phyloP scores from a whole-genome alignment of 2,797 vertebrate species.

The Cossypha heuglini region DNA sequence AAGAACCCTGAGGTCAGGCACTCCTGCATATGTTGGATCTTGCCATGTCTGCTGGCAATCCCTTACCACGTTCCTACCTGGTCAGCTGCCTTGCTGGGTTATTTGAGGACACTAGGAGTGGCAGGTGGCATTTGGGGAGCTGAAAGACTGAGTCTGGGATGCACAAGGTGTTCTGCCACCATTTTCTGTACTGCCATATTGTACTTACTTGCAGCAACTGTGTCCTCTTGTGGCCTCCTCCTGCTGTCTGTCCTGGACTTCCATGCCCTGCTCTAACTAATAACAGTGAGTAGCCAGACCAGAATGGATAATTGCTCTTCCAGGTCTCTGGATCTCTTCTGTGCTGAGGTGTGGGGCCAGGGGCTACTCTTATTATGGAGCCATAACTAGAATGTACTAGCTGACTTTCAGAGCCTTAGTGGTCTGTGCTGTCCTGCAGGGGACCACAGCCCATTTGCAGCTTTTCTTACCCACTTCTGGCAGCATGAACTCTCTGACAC shows the following conservation, averaged over 20 bases:
- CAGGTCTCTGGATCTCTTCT: neutral
- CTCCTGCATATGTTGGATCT: neutral
- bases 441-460: neutral
- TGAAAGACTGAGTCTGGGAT: neutral
- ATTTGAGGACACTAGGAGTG: neutral
- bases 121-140: neutral
- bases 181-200: neutral
- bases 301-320: neutral
- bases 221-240: neutral
- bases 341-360: neutral
- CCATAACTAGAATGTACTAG: rapidly evolving
- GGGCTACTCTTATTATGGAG: neutral
- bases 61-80: rapidly evolving
- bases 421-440: neutral
- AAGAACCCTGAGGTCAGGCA: neutral
- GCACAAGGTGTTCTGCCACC: neutral
- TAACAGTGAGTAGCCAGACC: neutral
- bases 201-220: neutral
- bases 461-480: neutral
- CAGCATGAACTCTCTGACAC: neutral
- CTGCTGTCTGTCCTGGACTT: neutral
- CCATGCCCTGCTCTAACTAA: neutral
- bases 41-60: neutral
- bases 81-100: neutral
- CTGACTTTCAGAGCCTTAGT: neutral